Conservation (phyloP, 2,888 invertebrate species). For the Agonopterix subpropinquella region DNA sequence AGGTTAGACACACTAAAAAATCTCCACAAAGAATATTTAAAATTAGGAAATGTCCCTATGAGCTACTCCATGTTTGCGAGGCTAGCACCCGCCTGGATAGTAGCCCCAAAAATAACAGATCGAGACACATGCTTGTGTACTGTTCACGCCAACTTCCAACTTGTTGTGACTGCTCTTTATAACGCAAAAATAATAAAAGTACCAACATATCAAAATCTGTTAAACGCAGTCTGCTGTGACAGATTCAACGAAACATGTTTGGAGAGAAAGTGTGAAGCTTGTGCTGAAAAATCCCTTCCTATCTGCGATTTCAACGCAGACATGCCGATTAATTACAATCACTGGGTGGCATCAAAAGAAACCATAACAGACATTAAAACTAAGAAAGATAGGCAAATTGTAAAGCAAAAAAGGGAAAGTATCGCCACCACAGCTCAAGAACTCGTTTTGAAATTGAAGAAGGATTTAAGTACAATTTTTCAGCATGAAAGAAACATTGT, state of each 20-base stretch:
- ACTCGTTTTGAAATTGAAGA: constrained; percentile 9
- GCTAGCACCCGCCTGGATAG: background rate
- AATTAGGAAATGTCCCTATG: background rate
- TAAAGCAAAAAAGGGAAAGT: background rate
- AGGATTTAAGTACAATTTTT: constrained; percentile 8
- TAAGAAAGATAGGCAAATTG: too few species aligned
- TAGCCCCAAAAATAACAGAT: background rate
- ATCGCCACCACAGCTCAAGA: too few species aligned
- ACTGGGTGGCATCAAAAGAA: too few species aligned
- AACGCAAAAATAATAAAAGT: constrained; percentile 10
- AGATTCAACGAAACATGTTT: constrained; percentile 17
- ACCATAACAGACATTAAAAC: background rate
- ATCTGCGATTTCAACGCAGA: background rate
- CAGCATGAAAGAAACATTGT: constrained; percentile 6
- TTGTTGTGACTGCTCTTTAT: constrained; percentile 16
- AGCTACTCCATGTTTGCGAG: background rate
- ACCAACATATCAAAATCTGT: constrained; percentile 17
- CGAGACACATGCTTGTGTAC: background rate
- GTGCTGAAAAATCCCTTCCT: constrained; percentile 13
- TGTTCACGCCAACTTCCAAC: constrained; percentile 2
- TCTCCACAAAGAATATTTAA: background rate
- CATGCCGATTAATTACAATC: background rate
- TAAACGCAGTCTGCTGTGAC: constrained; percentile 16
- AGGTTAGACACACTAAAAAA: background rate
- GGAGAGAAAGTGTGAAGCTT: constrained; percentile 16